Percentiles rank a stretch among this genome's conserved stretches.
Evolutionary conservation across 1,140 invertebrate species (phyloP).

Genomic region (Drosophila tropicalis): DNA sequence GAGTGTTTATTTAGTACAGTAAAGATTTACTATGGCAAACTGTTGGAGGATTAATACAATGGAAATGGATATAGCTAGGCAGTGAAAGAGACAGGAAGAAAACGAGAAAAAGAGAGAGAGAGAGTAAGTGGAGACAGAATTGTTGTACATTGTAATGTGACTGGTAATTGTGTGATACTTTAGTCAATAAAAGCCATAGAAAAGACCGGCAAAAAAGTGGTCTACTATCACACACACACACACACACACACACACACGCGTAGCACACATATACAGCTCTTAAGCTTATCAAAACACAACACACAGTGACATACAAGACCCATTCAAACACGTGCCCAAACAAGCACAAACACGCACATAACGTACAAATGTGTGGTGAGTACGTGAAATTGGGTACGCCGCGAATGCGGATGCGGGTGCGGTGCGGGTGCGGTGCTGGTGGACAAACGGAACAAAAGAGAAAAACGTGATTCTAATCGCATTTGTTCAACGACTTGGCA

Average conservation of each 20-base stretch:
- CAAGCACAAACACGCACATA: constrained; percentile 16
- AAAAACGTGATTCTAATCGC: constrained; percentile 73
- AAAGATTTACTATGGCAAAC: constrained; percentile 9
- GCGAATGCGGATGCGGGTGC: neutral
- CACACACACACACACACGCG: constrained; percentile 30
- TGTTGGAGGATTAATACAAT: constrained; percentile 25
- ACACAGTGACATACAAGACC: constrained; percentile 46
- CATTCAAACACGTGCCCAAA: constrained; percentile 19
- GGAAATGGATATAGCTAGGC: neutral
- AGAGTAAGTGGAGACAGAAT: neutral
- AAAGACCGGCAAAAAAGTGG: constrained; percentile 48
- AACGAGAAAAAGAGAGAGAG: neutral
- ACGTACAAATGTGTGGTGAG: constrained; percentile 9
- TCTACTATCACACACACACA: constrained; percentile 75
- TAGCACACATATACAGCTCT: constrained; percentile 42
- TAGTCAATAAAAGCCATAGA: constrained; percentile 63
- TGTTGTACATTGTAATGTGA: neutral
- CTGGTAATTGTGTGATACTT: constrained; percentile 27
- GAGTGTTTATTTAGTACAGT: constrained; percentile 57
- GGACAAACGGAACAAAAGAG: constrained; percentile 23
- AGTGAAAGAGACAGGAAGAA: no score
- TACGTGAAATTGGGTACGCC: neutral
- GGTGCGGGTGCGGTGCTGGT: constrained; percentile 32
- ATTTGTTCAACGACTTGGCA: constrained; percentile 53
- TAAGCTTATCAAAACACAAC: constrained; percentile 74